Base-by-base conservation (phyloP, 2,797 vertebrate genomes). In the Scleropages formosus region DNA sequence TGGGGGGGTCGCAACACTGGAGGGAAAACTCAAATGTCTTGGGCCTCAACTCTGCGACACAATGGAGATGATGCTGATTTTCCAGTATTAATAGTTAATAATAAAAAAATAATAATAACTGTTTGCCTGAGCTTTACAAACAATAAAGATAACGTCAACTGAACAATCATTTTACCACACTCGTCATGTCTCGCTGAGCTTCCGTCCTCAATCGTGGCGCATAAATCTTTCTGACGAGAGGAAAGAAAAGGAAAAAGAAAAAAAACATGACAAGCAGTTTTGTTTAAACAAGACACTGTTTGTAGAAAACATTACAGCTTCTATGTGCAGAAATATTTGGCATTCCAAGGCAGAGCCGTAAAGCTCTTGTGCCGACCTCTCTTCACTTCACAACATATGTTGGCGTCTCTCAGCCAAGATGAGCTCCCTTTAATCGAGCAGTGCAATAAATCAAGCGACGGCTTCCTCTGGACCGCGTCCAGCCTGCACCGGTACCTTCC, bases 21-120 rank as follows among this genome's bases (percentile, higher is more conserved):
- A 69, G 84, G 76, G 72, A 78, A 71, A 11, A 77, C 77, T 84
- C 82, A 78, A 84, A 81, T 64, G 78, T 78, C 69, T 85, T 84
- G 26, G 84, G 77, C 66, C 84, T 87, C 63, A 65, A 80, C 75
- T 81, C 86, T 63, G 73, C 73, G 74, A 15, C 2, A 10, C 10
- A 56, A 18, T 39, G 31, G 2, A 39, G 31, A 39, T 39, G 31
- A 39, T n/a, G 6, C 39, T 31, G 31, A 39, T 39, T 39, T 39
- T 39, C 39, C n/a, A n/a, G n/a, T n/a, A n/a, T n/a, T 39, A 39
- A 39, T 6, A 39, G 31, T 2, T 39, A n/a, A n/a, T n/a, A n/a
- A n/a, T n/a, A n/a, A n/a, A n/a, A n/a, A n/a, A n/a, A n/a, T n/a
- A n/a, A n/a, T n/a, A n/a, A n/a, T n/a, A n/a, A n/a, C n/a, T n/a